A percentile compares a stretch with the other conserved stretches of the same genome.
phyloP scores from a whole-genome alignment of 2,888 invertebrate genomes.

The Cylloceria caligata region DNA sequence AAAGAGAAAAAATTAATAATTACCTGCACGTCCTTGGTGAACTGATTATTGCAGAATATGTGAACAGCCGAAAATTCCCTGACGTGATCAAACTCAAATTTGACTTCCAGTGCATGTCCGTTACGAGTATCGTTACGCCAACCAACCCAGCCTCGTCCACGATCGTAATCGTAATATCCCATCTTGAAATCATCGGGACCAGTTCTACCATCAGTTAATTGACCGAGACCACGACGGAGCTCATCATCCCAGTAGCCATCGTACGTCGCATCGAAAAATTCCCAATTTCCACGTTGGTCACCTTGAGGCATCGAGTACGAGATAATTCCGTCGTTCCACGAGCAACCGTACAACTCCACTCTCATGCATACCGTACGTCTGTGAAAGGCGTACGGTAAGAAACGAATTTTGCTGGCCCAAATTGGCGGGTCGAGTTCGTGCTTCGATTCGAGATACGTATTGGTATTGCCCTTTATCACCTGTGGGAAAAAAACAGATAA shows the following conservation, averaged over 20 bases:
- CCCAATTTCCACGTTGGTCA: slow-evolving; percentile 92
- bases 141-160: slow-evolving; percentile 94
- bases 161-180: slow-evolving; percentile 87
- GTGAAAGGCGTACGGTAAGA: slow-evolving; percentile 93
- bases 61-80: slow-evolving; percentile 94
- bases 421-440: slow-evolving; percentile 92
- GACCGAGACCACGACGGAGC: slow-evolving; percentile 92
- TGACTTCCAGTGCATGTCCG: slow-evolving; percentile 88
- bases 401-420: slow-evolving; percentile 93
- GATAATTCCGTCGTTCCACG: slow-evolving; percentile 93
- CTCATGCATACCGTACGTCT: slow-evolving; percentile 96
- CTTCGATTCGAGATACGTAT: slow-evolving; percentile 94
- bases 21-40: slow-evolving; percentile 93
- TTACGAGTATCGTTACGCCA: slow-evolving; percentile 93
- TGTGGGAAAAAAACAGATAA: slow-evolving; percentile 83
- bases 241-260: slow-evolving; percentile 93
- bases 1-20: slow-evolving; percentile 52
- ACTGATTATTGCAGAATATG: slow-evolving; percentile 94
- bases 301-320: slow-evolving; percentile 96
- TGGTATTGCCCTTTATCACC: slow-evolving; percentile 93
- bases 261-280: slow-evolving; percentile 93
- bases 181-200: slow-evolving; percentile 91
- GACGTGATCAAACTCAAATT: slow-evolving; percentile 94
- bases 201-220: slow-evolving; percentile 92
- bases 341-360: slow-evolving; percentile 95